Evolutionary conservation across 35 echinoderm and acorn worm genomes (phyloP).

Genomic region (Apostichopus californicus): DNA sequence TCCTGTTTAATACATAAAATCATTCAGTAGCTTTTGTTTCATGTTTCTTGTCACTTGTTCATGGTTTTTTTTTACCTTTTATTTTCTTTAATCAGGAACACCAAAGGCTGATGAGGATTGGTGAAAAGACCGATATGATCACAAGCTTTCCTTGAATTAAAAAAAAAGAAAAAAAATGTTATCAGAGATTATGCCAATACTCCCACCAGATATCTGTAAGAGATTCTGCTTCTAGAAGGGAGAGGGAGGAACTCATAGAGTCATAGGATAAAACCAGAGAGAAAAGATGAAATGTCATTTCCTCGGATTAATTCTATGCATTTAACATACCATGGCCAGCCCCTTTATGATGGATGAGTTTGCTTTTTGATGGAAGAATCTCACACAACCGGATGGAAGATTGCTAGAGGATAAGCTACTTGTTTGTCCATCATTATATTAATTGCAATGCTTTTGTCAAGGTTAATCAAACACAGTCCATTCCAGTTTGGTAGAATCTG

Average conservation of each 20-base stretch:
- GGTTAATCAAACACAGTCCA: neutral
- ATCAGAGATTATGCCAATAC: neutral
- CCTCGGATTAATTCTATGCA: neutral
- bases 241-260: neutral
- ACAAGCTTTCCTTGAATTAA: slow-evolving; percentile 73
- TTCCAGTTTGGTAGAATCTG: neutral
- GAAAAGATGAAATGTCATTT: neutral
- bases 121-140: slow-evolving; percentile 77
- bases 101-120: slow-evolving; percentile 78
- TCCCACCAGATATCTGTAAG: neutral
- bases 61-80: neutral
- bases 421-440: neutral
- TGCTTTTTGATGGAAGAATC: neutral
- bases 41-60: neutral
- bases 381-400: neutral
- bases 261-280: neutral
- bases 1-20: neutral
- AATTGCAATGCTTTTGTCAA: neutral
- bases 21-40: neutral
- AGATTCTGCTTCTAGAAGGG: neutral
- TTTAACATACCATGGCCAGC: neutral
- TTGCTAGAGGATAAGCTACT: neutral
- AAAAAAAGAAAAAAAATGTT: neutral
- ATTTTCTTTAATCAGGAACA: slow-evolving; percentile 75
- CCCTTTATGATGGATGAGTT: neutral